Base-by-base conservation (phyloP, 2,797 vertebrate genomes). In the Molothrus aeneus region DNA sequence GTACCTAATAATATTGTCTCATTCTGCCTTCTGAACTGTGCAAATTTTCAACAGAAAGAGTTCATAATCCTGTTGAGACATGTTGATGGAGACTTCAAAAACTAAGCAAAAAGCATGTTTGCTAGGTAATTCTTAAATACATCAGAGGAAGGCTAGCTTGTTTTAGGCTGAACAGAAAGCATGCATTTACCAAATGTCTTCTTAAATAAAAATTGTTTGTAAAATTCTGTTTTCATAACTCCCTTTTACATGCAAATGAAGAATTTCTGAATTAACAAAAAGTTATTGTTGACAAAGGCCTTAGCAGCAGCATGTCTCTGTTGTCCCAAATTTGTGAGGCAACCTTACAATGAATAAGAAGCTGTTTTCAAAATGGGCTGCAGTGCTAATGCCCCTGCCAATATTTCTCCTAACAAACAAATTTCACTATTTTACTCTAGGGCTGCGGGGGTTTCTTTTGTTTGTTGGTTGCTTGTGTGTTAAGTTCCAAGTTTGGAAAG, bases 161-260 rank as follows among this genome's bases (percentile, higher is more conserved):
- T 42, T 64, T 65, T 28, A 59, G 57, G 82, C 32, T 69, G 69
- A 78, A 69, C 22, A 75, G 88, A 83, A 95, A 72, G 42, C 26
- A 75, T 17, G 21, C 22, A 47, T 64, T 70, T 66, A 80, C 50
- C 48, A 74, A 59, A 83, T 11, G 8, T 31, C 43, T 64, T 64
- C 82, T 61, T 32, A 84, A 94, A 77, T 47, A 80, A 88, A 56
- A 78, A 60, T 19, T 1, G 1, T 38, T 31, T 71, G 42, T 26
- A 47, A 92, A 81, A 69, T 65, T 69, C 59, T 61, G 36, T 79
- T 95, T 88, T 78, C 31, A 3, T 61, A 80, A 75, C 32, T 84
- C 59, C 24, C 29, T 92, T 93, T 93, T 69, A 86, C 47, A 88
- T 48, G 66, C 36, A 92, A 96, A 84, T 69, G 43, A 83, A 83